A percentile compares a stretch with the other conserved stretches of the same genome.
phyloP scores from a whole-genome alignment of 2,888 invertebrate genomes.

The Ochropleura plecta region DNA sequence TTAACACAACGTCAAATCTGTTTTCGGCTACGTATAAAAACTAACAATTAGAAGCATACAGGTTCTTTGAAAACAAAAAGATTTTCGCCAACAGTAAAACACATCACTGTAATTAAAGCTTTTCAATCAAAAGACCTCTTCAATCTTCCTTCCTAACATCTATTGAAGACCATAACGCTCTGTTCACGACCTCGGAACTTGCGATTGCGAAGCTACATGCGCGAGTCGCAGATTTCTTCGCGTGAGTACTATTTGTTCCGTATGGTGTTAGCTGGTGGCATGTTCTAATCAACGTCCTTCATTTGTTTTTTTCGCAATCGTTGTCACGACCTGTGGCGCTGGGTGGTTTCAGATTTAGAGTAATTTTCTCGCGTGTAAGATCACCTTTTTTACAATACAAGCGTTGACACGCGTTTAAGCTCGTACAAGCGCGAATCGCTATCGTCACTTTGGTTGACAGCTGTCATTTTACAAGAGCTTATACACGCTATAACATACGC shows the following conservation, averaged over 20 bases:
- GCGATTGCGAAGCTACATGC: neutral
- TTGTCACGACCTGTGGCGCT: neutral
- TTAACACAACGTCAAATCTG: too few species aligned
- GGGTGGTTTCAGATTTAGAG: neutral
- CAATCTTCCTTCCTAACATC: neutral
- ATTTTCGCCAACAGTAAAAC: neutral
- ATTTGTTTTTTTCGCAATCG: neutral
- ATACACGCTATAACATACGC: neutral
- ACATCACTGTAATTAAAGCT: constrained; percentile 15
- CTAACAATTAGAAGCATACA: too few species aligned
- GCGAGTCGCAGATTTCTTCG: neutral
- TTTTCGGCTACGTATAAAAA: too few species aligned
- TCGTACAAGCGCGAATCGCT: neutral
- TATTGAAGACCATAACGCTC: constrained; percentile 4
- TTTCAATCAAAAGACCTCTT: neutral
- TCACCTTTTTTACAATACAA: too few species aligned
- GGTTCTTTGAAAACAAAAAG: too few species aligned
- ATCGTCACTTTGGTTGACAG: neutral
- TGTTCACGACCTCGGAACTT: neutral
- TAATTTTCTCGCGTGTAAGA: neutral
- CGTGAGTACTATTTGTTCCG: neutral
- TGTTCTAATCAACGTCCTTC: neutral
- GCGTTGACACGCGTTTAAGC: too few species aligned
- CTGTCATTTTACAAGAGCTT: neutral
- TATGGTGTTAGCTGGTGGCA: neutral